Base-by-base conservation (phyloP, 2,113 vertebrate species). In the Rana temporaria region DNA sequence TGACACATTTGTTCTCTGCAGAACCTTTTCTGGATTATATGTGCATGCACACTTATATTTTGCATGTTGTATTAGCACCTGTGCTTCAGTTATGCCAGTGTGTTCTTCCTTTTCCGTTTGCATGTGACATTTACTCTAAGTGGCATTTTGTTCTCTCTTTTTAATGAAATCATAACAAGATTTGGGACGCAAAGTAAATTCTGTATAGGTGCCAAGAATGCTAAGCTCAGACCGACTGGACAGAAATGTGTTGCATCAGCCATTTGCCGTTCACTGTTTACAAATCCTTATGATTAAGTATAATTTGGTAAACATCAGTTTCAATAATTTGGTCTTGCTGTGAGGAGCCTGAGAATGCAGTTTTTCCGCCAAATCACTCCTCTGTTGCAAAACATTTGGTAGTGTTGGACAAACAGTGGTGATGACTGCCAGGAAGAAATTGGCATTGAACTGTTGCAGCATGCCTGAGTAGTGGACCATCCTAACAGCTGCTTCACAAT, bases 311-410 rank as follows among this genome's bases (percentile, higher is more conserved):
- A 81, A 70, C 60, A 52, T 68, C 38, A 62, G 59, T 18, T 71
- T 7, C 67, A 42, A n/a, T 42, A 60, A 42, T 69, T 48, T 69
- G 55, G 78, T 52, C 53, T 66, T 20, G 26, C 52, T 56, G 15
- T 22, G 17, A 65, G 53, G 56, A 81, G 67, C 69, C 38, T 20
- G 6, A 64, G 34, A 59, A 70, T 62, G 34, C 18, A 63, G 57
- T 52, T 24, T 57, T 20, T 20, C 17, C 38, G 68, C 79, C 68
- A 71, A 81, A 64, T 81, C 57, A 53, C 71, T 52, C 57, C 63
- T 52, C 57, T 63, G 79, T 72, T 81, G 62, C 79, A 64, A 63
- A 71, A 81, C 79, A 81, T 81, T 64, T 81, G 79, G 78, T 81
- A 53, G 19, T 62, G 38, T 72, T 81, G 68, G 79, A 72, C 79